Conservation (phyloP, 2,888 invertebrate genomes). For the Leptothorax acervorum region DNA sequence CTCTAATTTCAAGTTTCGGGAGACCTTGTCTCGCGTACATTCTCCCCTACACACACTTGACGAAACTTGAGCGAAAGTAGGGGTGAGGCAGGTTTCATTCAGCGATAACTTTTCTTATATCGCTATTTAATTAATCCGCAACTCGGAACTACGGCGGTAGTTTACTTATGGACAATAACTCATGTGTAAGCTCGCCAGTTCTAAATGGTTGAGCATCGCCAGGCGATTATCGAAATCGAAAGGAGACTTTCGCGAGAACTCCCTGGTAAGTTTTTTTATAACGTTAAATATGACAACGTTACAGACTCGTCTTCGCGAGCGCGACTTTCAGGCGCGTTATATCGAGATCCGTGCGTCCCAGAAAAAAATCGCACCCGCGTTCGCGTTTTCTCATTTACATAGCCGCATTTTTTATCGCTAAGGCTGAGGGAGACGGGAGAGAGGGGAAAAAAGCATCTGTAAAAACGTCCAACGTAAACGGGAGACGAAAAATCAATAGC, state of each 20-base stretch:
- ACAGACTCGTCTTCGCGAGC: background rate
- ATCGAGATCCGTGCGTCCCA: background rate
- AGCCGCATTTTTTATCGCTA: slow-evolving; percentile 28
- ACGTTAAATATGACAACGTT: background rate
- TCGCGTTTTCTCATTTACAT: slow-evolving; percentile 26
- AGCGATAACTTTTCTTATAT: slow-evolving; percentile 1
- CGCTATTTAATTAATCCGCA: background rate
- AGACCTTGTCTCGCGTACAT: background rate
- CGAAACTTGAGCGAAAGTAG: background rate
- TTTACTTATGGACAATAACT: slow-evolving; percentile 2
- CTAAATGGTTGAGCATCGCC: background rate
- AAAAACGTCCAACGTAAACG: background rate
- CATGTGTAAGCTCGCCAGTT: background rate
- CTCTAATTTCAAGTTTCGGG: slow-evolving; percentile 24
- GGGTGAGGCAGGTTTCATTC: background rate
- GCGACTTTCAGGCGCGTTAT: background rate
- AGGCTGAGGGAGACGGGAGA: too few species aligned
- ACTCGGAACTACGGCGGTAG: background rate
- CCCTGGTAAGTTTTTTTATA: background rate
- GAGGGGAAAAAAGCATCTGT: background rate
- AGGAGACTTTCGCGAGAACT: too few species aligned
- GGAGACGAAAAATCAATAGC: slow-evolving; percentile 40
- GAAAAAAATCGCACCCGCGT: slow-evolving; percentile 6
- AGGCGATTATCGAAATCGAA: slow-evolving; percentile 9
- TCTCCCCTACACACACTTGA: background rate